A percentile compares a stretch with the other conserved stretches of the same genome.
These are phyloP conservation scores for Murina feae DNA, from an alignment of 2,113 vertebrate species.

Conservation along the genomic window DNA sequence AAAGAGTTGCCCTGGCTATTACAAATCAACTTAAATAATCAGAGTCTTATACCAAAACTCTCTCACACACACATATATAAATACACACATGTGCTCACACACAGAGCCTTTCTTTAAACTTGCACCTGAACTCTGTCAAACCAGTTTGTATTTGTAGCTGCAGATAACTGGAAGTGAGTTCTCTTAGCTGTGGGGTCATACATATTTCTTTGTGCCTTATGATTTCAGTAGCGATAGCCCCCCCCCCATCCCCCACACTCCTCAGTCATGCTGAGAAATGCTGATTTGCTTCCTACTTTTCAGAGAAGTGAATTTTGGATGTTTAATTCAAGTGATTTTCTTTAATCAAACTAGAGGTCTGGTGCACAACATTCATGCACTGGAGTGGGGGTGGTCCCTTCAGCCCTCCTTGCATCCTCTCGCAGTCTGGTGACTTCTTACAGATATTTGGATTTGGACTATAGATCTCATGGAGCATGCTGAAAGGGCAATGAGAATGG, in stretches of 20 bases:
- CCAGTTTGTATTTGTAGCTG: not conserved
- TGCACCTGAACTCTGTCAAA: not conserved
- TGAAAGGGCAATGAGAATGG: not conserved
- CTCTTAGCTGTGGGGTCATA: not conserved
- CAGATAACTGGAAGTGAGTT: not conserved
- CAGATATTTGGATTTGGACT: not conserved
- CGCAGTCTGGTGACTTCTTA: not conserved
- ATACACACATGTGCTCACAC: not conserved
- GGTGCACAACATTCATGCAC: too few relatives aligned
- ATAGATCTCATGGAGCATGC: not conserved
- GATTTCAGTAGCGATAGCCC: not conserved
- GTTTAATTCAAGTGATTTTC: constrained; percentile 32
- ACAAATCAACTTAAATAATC: not conserved
- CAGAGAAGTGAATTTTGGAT: not conserved
- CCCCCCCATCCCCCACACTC: rapidly evolving
- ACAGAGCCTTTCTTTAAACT: not conserved
- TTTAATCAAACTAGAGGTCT: not conserved
- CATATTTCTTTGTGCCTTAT: not conserved
- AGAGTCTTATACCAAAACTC: not conserved
- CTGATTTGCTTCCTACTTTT: not conserved
- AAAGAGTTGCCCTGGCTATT: not conserved
- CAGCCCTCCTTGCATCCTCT: too few relatives aligned
- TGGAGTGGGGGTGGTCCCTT: too few relatives aligned
- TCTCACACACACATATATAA: not conserved
- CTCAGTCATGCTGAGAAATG: not conserved